Evolutionary conservation across 2,888 invertebrate genomes (phyloP).

Genomic region (Amiota minor): DNA sequence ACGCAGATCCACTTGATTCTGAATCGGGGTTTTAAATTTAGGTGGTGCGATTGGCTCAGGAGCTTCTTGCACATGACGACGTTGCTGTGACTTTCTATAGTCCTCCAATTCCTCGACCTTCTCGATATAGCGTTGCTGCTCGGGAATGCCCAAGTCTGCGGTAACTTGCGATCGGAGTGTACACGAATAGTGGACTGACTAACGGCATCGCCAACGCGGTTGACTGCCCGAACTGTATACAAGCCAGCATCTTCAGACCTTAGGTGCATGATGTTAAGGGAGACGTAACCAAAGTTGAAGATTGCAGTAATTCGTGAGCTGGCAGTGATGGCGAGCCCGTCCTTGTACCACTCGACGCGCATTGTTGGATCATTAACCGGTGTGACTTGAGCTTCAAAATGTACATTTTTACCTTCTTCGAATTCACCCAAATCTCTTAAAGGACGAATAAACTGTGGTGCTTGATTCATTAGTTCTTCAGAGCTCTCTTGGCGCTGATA

Average conservation of each 20-base stretch:
- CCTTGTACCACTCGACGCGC: conserved; percentile 96
- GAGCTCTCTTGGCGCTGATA: conserved; percentile 89
- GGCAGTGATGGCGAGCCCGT: conserved; percentile 94
- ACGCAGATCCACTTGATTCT: conserved; percentile 87
- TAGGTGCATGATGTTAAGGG: conserved; percentile 98
- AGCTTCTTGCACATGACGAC: conserved; percentile 85
- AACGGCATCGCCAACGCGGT: conserved; percentile 91
- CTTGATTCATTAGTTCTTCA: conserved; percentile 86
- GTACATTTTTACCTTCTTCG: conserved; percentile 92
- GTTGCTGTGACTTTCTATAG: conserved; percentile 84
- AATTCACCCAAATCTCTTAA: conserved; percentile 89
- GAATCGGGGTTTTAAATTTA: conserved; percentile 91
- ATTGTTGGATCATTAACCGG: conserved; percentile 94
- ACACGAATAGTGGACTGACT: conserved; percentile 86
- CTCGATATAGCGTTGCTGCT: conserved; percentile 92
- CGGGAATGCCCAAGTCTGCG: conserved; percentile 89
- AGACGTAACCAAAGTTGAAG: conserved; percentile 99
- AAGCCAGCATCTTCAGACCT: conserved; percentile 98
- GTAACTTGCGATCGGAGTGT: conserved; percentile 88
- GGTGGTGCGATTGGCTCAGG: conserved; percentile 87
- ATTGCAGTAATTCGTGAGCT: conserved; percentile 97
- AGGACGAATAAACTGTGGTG: conserved; percentile 90
- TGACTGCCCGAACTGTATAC: conserved; percentile 93
- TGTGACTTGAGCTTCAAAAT: conserved; percentile 93
- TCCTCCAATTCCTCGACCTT: conserved; percentile 93